A percentile compares a stretch with the other conserved stretches of the same genome.
phyloP scores from a whole-genome alignment of 1,140 invertebrate genomes.

The Papilio xuthus region DNA sequence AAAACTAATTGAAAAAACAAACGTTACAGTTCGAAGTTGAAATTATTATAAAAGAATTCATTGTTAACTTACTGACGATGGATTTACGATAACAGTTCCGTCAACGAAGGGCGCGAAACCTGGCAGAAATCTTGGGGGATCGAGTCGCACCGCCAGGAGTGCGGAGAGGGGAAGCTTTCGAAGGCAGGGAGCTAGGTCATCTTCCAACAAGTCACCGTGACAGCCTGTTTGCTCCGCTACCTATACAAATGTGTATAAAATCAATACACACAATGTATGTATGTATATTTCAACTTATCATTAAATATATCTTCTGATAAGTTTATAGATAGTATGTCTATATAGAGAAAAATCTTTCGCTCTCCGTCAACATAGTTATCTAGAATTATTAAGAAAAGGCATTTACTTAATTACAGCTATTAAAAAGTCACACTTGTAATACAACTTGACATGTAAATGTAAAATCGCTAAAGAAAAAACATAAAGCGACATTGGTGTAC shows the following conservation, averaged over 20 bases:
- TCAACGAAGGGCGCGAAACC: slow-evolving; percentile 95
- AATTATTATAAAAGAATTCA: slow-evolving; percentile 12
- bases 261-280: neutral
- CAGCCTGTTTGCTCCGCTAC: slow-evolving; percentile 90
- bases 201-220: slow-evolving; percentile 88
- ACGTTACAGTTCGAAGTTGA: neutral
- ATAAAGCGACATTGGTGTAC: neutral
- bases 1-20: neutral
- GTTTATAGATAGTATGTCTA: neutral
- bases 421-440: neutral
- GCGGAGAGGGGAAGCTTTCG: slow-evolving; percentile 87
- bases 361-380: neutral
- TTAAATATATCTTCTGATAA: neutral
- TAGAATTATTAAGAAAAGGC: neutral
- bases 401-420: neutral
- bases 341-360: neutral
- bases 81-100: slow-evolving; percentile 88
- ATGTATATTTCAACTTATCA: neutral
- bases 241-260: slow-evolving; percentile 50
- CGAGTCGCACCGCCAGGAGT: slow-evolving; percentile 87
- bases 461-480: neutral
- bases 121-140: slow-evolving; percentile 90
- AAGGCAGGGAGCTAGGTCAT: slow-evolving; percentile 92
- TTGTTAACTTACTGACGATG: slow-evolving; percentile 71
- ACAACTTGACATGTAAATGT: neutral